Percentiles rank a stretch among this genome's conserved stretches.
These are phyloP conservation scores for Gymnocheta viridis DNA, from an alignment of 2,888 invertebrate species.

Conservation along the genomic window DNA sequence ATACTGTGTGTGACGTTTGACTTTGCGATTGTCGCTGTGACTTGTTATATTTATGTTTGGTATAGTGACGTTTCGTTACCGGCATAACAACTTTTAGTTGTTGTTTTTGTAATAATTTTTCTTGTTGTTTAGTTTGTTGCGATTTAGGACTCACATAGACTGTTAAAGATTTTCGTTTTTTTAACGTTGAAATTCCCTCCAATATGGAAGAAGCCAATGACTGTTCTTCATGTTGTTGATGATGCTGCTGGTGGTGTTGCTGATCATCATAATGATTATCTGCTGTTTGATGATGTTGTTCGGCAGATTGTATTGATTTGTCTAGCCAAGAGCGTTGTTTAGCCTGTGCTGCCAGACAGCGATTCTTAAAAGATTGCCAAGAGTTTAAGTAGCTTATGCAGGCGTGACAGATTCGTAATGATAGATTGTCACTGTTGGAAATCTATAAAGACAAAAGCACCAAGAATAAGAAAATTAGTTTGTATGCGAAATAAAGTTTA, in stretches of 20 bases:
- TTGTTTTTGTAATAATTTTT: constrained; percentile 64
- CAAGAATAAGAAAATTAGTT: neutral
- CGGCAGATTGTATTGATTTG: constrained; percentile 70
- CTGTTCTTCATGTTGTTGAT: constrained; percentile 69
- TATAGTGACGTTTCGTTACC: constrained; percentile 67
- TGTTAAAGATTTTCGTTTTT: constrained; percentile 81
- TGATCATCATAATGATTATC: constrained; percentile 65
- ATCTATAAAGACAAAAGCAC: constrained; percentile 75
- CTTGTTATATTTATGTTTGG: constrained; percentile 65
- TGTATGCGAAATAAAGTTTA: neutral
- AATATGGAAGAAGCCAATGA: constrained; percentile 75
- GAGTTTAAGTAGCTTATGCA: constrained; percentile 82
- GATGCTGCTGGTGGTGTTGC: constrained; percentile 67
- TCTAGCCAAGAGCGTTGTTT: constrained; percentile 81
- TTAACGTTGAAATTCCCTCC: constrained; percentile 80
- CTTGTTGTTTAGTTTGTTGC: constrained; percentile 65
- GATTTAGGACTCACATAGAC: constrained; percentile 80
- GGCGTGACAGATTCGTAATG: constrained; percentile 81
- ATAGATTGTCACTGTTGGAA: constrained; percentile 79
- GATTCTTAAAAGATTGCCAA: constrained; percentile 82
- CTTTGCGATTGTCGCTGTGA: constrained; percentile 51
- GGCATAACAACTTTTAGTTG: constrained; percentile 66
- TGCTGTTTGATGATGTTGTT: constrained; percentile 71
- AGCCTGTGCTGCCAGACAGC: constrained; percentile 80
- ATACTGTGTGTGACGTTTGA: constrained; percentile 40